Evolutionary conservation across 1,140 invertebrate genomes (phyloP).

Genomic region (Stenopsyche tienmushanensis): DNA sequence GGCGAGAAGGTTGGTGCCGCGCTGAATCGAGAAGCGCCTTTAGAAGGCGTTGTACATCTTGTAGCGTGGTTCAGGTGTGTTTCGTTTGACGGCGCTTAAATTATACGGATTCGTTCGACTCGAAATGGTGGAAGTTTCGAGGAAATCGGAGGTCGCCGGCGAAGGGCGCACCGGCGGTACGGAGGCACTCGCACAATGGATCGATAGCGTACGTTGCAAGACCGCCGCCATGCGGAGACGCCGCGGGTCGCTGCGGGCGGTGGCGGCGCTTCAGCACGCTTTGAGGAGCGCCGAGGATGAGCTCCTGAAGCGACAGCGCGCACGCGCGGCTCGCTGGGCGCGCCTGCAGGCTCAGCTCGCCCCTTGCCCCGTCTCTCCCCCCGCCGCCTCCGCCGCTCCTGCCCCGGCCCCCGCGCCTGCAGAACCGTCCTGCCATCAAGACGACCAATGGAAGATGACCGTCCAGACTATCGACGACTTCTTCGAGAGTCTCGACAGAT

Average conservation of each 20-base stretch:
- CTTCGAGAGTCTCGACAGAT: slow-evolving; percentile 32
- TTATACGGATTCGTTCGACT: no score
- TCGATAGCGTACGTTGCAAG: slow-evolving; percentile 33
- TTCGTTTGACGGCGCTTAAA: no score
- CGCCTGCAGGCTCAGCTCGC: slow-evolving; percentile 15
- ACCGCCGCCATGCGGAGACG: slow-evolving; percentile 6
- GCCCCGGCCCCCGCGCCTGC: neutral
- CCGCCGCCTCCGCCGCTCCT: neutral
- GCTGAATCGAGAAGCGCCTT: no score
- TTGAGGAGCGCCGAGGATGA: slow-evolving; percentile 32
- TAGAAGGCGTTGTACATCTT: no score
- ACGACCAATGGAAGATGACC: slow-evolving; percentile 22
- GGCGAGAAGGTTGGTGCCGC: no score
- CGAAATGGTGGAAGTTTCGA: no score
- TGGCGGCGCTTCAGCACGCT: slow-evolving; percentile 23
- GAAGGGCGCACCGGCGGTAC: slow-evolving; percentile 13
- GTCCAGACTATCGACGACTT: slow-evolving; percentile 34
- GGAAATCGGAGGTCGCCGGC: neutral
- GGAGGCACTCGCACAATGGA: slow-evolving; percentile 34
- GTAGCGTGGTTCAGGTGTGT: no score
- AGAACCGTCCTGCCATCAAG: neutral
- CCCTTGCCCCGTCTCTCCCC: slow-evolving; percentile 11
- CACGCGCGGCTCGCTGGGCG: slow-evolving; percentile 31
- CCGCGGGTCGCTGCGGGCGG: slow-evolving; percentile 25
- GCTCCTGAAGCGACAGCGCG: slow-evolving; percentile 28